Percentiles rank a stretch among this genome's conserved stretches.
phyloP scores from a whole-genome alignment of 2,888 invertebrate species.

The Smittia aterrima region DNA sequence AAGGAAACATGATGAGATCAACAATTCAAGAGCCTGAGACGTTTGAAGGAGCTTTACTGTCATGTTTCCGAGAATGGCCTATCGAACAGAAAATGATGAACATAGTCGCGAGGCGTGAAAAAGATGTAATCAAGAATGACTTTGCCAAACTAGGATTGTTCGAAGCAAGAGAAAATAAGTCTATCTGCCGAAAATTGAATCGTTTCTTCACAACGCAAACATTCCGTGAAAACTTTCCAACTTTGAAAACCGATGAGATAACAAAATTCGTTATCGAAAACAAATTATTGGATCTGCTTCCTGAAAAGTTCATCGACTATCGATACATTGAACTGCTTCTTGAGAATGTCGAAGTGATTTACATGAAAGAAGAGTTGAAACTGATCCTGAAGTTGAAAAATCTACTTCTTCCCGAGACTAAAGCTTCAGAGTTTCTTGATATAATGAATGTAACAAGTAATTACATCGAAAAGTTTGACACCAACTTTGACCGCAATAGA shows the following conservation, averaged over 20 bases:
- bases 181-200: conserved; percentile 59
- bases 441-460: conserved; percentile 4
- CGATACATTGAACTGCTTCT: background rate
- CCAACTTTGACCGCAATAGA: background rate
- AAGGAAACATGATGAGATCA: background rate
- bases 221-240: conserved; percentile 45
- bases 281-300: background rate
- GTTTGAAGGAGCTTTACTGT: conserved; percentile 16
- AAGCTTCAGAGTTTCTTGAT: background rate
- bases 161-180: conserved; percentile 54
- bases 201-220: conserved; percentile 58
- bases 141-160: conserved; percentile 34
- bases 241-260: background rate
- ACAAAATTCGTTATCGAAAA: conserved; percentile 34
- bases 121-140: conserved; percentile 39
- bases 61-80: conserved; percentile 5
- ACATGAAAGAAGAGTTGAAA: conserved; percentile 3
- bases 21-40: background rate
- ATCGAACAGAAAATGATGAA: conserved; percentile 26
- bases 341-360: background rate
- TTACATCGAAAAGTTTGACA: background rate
- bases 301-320: conserved; percentile 31
- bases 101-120: background rate
- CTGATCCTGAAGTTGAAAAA: background rate
- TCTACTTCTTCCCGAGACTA: conserved; percentile 10